These are phyloP conservation scores for Cervus canadensis DNA, from an alignment of 2,113 vertebrate genomes.

Conservation along the genomic window DNA sequence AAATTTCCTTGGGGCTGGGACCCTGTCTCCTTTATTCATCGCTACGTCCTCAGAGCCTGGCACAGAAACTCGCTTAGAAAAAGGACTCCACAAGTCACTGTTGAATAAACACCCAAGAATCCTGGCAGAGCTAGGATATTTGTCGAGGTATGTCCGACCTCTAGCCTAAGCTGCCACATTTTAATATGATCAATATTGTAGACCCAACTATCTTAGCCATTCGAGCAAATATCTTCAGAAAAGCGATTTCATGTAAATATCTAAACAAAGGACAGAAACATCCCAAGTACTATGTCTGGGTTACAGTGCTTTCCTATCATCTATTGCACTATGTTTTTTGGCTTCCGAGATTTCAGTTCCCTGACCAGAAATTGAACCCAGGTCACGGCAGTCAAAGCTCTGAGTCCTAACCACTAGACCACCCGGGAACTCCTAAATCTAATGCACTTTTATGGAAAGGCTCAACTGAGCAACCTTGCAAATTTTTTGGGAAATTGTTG, in stretches of 20 bases:
- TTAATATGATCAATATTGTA: not conserved
- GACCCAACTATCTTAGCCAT: not conserved
- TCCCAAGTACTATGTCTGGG: not conserved
- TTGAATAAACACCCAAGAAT: not conserved
- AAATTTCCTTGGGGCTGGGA: not conserved
- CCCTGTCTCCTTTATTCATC: not conserved
- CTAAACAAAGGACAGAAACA: not conserved
- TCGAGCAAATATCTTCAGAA: not conserved
- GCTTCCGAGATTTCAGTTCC: not conserved
- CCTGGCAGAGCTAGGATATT: not conserved
- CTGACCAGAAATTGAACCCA: not conserved
- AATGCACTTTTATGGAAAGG: not conserved
- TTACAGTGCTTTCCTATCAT: not conserved
- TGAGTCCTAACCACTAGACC: not conserved
- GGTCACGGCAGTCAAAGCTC: not conserved
- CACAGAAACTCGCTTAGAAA: not conserved
- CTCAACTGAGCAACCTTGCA: not conserved
- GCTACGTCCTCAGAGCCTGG: not conserved
- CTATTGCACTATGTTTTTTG: not conserved
- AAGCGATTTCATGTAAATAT: not conserved
- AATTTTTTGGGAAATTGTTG: not conserved
- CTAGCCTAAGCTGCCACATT: not conserved
- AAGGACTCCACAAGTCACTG: not conserved
- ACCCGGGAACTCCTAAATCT: not conserved
- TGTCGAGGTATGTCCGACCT: not conserved